Evolutionary conservation across 2,797 vertebrate genomes (phyloP).

Genomic region (Diplodus sargus): DNA sequence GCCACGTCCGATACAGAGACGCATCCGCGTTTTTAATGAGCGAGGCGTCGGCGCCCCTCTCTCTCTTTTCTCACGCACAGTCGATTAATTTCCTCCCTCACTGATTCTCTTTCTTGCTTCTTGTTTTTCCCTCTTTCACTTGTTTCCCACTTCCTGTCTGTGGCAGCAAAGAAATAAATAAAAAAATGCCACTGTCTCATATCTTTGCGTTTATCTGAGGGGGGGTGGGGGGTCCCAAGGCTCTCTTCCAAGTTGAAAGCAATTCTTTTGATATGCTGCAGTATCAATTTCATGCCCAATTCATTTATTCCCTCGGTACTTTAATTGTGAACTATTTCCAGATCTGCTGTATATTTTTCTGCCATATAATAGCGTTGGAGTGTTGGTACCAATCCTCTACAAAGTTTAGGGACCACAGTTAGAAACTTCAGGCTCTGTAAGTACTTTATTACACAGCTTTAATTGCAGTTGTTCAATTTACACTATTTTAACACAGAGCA

Average conservation of each 20-base stretch:
- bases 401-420: slow-evolving; percentile 51
- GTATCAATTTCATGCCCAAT: slow-evolving; percentile 71
- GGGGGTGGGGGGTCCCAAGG: slow-evolving; percentile 35
- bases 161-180: slow-evolving; percentile 35
- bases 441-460: slow-evolving; percentile 55
- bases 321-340: slow-evolving; percentile 73
- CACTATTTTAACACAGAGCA: slow-evolving; percentile 26
- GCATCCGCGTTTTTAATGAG: slow-evolving; percentile 38
- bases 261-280: slow-evolving; percentile 70
- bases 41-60: slow-evolving; percentile 7
- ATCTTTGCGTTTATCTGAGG: slow-evolving; percentile 59
- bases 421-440: slow-evolving; percentile 50
- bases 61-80: slow-evolving; percentile 2
- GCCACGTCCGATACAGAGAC: slow-evolving; percentile 31
- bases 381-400: slow-evolving; percentile 36
- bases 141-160: slow-evolving; percentile 38
- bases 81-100: slow-evolving; percentile 18
- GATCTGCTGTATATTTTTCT: slow-evolving; percentile 66
- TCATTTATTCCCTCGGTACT: slow-evolving; percentile 69
- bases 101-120: slow-evolving; percentile 26
- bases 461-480: slow-evolving; percentile 50
- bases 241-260: slow-evolving; percentile 67
- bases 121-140: slow-evolving; percentile 11
- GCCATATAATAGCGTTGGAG: slow-evolving; percentile 53
- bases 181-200: slow-evolving; percentile 60